A percentile compares a stretch with the other conserved stretches of the same genome.
phyloP scores from a whole-genome alignment of 1,140 invertebrate species.

The Grapholita molesta region DNA sequence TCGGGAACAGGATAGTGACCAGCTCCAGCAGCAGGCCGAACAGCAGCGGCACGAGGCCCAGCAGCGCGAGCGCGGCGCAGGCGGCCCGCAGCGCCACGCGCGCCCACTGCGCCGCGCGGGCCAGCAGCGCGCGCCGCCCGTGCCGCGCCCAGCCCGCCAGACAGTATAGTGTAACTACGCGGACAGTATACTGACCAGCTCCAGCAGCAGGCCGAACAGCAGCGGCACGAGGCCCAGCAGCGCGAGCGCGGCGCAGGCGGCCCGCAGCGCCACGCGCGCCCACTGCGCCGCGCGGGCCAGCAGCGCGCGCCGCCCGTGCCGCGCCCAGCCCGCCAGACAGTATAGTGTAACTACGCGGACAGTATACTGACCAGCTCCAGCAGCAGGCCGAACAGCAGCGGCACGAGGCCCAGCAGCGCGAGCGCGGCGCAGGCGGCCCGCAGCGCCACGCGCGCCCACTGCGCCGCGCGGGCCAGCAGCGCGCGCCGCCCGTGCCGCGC shows the following conservation, averaged over 20 bases:
- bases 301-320: constrained; percentile 90
- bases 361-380: constrained; percentile 87
- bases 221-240: constrained; percentile 91
- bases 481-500: constrained; percentile 91
- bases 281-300: constrained; percentile 87
- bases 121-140: constrained; percentile 87
- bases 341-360: not conserved
- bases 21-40: constrained; percentile 95
- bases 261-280: constrained; percentile 83
- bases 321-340: constrained; percentile 88
- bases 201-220: not conserved
- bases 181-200: constrained; percentile 26
- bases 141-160: constrained; percentile 92
- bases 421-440: constrained; percentile 86
- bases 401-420: constrained; percentile 93
- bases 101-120: constrained; percentile 87
- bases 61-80: constrained; percentile 87
- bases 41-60: constrained; percentile 95
- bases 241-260: constrained; percentile 86
- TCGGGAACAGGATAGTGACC: constrained; percentile 73
- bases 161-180: constrained; percentile 83
- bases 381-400: constrained; percentile 93
- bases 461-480: constrained; percentile 85
- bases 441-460: constrained; percentile 84
- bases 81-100: constrained; percentile 83